phyloP scores from a whole-genome alignment of 2,113 vertebrate genomes.

The Anser cygnoides region DNA sequence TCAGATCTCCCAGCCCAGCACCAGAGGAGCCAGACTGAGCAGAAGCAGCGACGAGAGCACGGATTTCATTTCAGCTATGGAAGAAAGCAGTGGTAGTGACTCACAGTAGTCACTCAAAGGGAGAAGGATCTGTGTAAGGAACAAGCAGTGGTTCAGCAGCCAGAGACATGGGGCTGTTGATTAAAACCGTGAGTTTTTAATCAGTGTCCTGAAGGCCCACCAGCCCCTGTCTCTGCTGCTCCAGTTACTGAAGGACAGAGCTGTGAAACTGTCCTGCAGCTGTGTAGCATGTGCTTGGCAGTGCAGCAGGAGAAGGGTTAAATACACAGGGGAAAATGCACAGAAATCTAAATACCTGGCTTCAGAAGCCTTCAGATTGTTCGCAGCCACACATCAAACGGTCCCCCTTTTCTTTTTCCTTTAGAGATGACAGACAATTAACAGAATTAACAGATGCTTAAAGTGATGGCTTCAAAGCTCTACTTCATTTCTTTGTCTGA shows the following conservation, averaged over 20 bases:
- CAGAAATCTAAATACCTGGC: not conserved
- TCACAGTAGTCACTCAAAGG: not conserved
- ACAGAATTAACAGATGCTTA: slow-evolving; percentile 18
- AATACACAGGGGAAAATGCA: not conserved
- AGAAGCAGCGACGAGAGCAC: not conserved
- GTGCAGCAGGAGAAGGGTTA: not conserved
- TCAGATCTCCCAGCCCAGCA: not conserved
- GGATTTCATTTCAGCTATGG: not conserved
- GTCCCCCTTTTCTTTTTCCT: not conserved
- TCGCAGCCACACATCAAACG: not conserved
- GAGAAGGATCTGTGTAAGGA: not conserved
- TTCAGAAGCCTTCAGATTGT: not conserved
- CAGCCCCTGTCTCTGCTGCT: not conserved
- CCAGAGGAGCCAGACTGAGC: too few species aligned
- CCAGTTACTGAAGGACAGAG: not conserved
- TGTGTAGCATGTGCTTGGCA: not conserved
- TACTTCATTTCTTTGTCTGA: slow-evolving; percentile 27
- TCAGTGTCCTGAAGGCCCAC: not conserved
- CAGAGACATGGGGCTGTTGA: not conserved
- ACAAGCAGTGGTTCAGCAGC: not conserved
- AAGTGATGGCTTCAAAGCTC: not conserved
- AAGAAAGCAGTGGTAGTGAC: not conserved
- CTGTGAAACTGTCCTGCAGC: not conserved
- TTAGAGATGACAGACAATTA: slow-evolving; percentile 9
- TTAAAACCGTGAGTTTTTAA: not conserved